These are phyloP conservation scores for Synaphobranchus kaupii DNA, from an alignment of 2,797 vertebrate species.

Conservation along the genomic window DNA sequence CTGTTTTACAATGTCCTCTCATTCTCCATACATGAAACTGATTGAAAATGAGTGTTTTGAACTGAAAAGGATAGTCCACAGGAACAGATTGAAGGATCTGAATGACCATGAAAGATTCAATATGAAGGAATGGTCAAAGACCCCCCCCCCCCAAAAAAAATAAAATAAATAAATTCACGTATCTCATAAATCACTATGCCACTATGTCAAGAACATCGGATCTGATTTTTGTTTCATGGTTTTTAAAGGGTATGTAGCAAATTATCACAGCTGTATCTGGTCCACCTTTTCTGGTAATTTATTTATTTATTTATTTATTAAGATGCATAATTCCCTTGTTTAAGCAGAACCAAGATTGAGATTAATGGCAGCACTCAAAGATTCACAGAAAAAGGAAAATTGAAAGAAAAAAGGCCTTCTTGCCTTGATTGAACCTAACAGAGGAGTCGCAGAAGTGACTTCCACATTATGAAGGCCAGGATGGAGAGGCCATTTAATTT, in stretches of 20 bases:
- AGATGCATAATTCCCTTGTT: slow-evolving; percentile 41
- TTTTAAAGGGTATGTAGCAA: background rate
- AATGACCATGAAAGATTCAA: background rate
- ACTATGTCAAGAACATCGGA: background rate
- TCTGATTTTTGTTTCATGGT: background rate
- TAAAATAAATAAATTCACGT: background rate
- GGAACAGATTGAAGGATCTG: background rate
- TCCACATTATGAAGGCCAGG: slow-evolving; percentile 23
- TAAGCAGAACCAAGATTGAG: slow-evolving; percentile 60
- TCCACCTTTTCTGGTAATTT: background rate
- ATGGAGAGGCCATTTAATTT: slow-evolving; percentile 16
- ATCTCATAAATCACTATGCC: background rate
- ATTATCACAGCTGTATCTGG: background rate
- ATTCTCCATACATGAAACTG: background rate
- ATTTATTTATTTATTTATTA: background rate
- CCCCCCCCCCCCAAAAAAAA: no score
- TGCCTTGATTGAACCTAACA: slow-evolving; percentile 32
- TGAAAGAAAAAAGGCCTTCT: slow-evolving; percentile 12
- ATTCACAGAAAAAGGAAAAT: slow-evolving; percentile 30
- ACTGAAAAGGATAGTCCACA: no score
- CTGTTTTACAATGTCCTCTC: background rate
- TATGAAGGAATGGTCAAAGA: background rate
- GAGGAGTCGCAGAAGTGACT: slow-evolving; percentile 38
- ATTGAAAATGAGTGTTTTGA: background rate
- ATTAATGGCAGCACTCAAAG: slow-evolving; percentile 67